Evolutionary conservation across 2,113 vertebrate genomes (phyloP).

Genomic region (Takifugu flavidus): DNA sequence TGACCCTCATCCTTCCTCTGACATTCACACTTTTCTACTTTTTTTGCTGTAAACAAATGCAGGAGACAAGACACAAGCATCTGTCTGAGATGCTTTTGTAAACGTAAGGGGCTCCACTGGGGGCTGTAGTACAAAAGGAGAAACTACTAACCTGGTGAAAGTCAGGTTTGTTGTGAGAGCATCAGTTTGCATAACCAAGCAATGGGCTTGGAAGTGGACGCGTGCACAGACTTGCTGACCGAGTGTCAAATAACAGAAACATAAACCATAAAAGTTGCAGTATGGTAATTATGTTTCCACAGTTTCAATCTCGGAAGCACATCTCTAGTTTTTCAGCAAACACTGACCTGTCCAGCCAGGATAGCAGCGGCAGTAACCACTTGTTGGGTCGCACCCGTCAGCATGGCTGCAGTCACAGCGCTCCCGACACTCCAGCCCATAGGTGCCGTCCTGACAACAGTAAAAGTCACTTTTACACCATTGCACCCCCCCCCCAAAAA

Average conservation of each 20-base stretch:
- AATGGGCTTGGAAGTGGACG: background rate
- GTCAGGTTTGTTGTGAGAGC: background rate
- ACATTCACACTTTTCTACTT: slow-evolving; percentile 45
- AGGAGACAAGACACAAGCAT: slow-evolving; percentile 36
- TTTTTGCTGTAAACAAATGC: slow-evolving; percentile 31
- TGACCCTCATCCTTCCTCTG: slow-evolving; percentile 53
- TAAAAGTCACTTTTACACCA: background rate
- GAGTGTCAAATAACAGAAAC: slow-evolving; percentile 1
- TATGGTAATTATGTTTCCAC: slow-evolving; percentile 13
- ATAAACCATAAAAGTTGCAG: slow-evolving; percentile 1
- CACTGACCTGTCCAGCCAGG: slow-evolving; percentile 94
- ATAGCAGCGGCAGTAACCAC: slow-evolving; percentile 91
- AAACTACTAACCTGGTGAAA: background rate
- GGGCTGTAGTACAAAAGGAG: slow-evolving; percentile 12
- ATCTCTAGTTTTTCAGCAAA: background rate
- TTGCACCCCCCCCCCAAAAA: background rate
- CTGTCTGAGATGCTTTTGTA: slow-evolving; percentile 11
- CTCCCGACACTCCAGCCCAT: slow-evolving; percentile 88
- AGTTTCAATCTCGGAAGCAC: slow-evolving; percentile 2
- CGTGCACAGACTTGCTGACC: too few species aligned
- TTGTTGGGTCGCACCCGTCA: slow-evolving; percentile 87
- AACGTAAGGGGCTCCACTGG: background rate
- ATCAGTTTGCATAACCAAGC: background rate
- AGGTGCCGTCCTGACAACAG: slow-evolving; percentile 85
- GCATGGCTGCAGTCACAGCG: slow-evolving; percentile 92